Conservation (phyloP, 2,888 invertebrate genomes). For the Drosophila maculinotata region DNA sequence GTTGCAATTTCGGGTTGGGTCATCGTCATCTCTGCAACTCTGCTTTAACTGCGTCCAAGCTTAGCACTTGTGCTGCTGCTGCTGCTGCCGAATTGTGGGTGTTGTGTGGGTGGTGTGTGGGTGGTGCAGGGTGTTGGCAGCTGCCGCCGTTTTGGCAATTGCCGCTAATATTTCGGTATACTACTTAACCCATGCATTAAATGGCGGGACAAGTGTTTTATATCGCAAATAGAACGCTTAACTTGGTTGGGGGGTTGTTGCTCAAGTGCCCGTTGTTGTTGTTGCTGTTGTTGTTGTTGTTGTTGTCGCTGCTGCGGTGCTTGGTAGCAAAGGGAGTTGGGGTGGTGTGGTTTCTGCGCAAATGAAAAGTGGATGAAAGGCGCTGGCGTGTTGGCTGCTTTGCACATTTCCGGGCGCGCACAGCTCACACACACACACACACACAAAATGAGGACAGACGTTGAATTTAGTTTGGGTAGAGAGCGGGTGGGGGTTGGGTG, state of each 20-base stretch:
- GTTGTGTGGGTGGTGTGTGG: neutral
- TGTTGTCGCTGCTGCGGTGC: slow-evolving; percentile 22
- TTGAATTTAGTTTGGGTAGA: slow-evolving; percentile 22
- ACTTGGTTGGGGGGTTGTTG: slow-evolving; percentile 38
- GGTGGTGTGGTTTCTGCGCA: slow-evolving; percentile 58
- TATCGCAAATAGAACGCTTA: slow-evolving; percentile 35
- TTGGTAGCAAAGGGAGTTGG: slow-evolving; percentile 33
- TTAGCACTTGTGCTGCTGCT: slow-evolving; percentile 27
- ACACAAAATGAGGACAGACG: slow-evolving; percentile 71
- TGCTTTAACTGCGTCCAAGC: slow-evolving; percentile 27
- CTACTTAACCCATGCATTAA: slow-evolving; percentile 80
- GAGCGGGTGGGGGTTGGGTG: neutral
- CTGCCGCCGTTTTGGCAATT: slow-evolving; percentile 61
- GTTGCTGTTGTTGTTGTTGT: slow-evolving; percentile 34
- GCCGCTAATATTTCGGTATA: slow-evolving; percentile 79
- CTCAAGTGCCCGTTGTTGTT: slow-evolving; percentile 43
- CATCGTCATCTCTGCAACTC: slow-evolving; percentile 40
- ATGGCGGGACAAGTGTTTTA: slow-evolving; percentile 78
- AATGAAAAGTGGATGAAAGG: slow-evolving; percentile 82
- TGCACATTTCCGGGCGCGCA: slow-evolving; percentile 70
- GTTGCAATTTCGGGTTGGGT: slow-evolving; percentile 65
- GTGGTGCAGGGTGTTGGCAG: slow-evolving; percentile 49
- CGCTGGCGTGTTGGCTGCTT: slow-evolving; percentile 52
- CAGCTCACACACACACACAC: slow-evolving; percentile 13
- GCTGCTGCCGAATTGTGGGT: slow-evolving; percentile 1